A percentile compares a stretch with the other conserved stretches of the same genome.
These are phyloP conservation scores for Indicator indicator DNA, from an alignment of 2,113 vertebrate species.

Conservation along the genomic window DNA sequence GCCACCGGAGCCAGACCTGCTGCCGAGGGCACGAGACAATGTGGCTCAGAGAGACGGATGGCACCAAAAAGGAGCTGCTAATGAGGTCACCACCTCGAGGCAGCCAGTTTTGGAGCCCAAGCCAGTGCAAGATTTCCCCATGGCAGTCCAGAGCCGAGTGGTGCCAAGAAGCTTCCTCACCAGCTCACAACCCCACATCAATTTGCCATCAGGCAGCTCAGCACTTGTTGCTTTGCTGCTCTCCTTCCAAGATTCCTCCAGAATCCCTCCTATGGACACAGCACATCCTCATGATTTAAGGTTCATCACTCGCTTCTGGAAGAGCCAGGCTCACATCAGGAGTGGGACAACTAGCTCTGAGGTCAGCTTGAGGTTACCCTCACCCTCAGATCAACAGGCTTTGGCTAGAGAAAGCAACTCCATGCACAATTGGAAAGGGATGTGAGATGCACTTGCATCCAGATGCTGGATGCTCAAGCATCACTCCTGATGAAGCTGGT, in stretches of 20 bases:
- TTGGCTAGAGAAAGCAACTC: background rate
- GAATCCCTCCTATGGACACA: background rate
- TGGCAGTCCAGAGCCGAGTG: fast-evolving
- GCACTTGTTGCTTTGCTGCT: background rate
- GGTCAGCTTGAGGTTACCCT: too few relatives aligned
- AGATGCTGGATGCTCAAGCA: fast-evolving
- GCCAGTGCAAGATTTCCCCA: background rate
- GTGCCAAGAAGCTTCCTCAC: background rate
- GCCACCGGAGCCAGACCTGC: fast-evolving
- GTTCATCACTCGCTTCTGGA: background rate
- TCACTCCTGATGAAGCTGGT: background rate
- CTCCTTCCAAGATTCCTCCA: background rate
- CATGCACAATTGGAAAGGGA: fast-evolving
- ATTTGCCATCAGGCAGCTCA: background rate
- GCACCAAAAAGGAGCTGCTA: background rate
- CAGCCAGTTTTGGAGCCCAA: background rate
- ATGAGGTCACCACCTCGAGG: background rate
- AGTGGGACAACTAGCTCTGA: background rate
- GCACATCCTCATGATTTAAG: background rate
- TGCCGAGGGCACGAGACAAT: fast-evolving
- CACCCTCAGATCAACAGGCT: background rate
- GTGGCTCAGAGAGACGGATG: fast-evolving
- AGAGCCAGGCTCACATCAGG: background rate
- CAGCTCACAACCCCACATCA: background rate
- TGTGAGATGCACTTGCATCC: fast-evolving